Evolutionary conservation across 2,888 invertebrate genomes (phyloP).

Genomic region (Ptychoptera albimana): DNA sequence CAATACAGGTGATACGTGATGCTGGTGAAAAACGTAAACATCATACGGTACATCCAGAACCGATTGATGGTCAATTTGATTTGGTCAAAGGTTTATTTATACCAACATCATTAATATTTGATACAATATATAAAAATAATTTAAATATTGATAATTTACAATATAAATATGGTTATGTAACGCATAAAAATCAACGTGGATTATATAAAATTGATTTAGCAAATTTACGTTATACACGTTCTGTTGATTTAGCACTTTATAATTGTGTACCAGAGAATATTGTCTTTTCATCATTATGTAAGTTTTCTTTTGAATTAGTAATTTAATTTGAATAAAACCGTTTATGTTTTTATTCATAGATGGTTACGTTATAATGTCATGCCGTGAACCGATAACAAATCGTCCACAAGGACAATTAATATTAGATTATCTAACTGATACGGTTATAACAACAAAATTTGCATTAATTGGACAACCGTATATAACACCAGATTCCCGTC

Average conservation of each 20-base stretch:
- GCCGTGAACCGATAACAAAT: constrained; percentile 46
- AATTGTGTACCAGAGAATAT: constrained; percentile 55
- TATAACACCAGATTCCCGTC: constrained; percentile 53
- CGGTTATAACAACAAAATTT: constrained; percentile 44
- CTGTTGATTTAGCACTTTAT: constrained; percentile 52
- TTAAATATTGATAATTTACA: constrained; percentile 37
- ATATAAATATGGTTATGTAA: constrained; percentile 58
- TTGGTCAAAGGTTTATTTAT: constrained; percentile 47
- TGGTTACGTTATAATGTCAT: constrained; percentile 54
- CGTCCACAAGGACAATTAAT: constrained; percentile 48
- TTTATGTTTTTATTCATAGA: constrained; percentile 31
- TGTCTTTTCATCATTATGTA: constrained; percentile 55
- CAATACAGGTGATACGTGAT: constrained; percentile 45
- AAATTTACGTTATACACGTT: constrained; percentile 52
- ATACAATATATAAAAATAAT: constrained; percentile 13
- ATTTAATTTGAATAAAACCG: background rate
- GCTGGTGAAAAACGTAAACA: constrained; percentile 56
- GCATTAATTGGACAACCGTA: constrained; percentile 46
- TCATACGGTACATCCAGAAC: constrained; percentile 54
- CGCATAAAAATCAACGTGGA: constrained; percentile 53
- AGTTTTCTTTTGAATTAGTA: constrained; percentile 29
- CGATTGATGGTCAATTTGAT: constrained; percentile 60
- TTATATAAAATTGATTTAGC: constrained; percentile 56
- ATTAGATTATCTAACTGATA: constrained; percentile 56
- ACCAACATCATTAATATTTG: constrained; percentile 32